Conservation (phyloP, 2,113 vertebrate genomes). For the Thamnaconus septentrionalis region DNA sequence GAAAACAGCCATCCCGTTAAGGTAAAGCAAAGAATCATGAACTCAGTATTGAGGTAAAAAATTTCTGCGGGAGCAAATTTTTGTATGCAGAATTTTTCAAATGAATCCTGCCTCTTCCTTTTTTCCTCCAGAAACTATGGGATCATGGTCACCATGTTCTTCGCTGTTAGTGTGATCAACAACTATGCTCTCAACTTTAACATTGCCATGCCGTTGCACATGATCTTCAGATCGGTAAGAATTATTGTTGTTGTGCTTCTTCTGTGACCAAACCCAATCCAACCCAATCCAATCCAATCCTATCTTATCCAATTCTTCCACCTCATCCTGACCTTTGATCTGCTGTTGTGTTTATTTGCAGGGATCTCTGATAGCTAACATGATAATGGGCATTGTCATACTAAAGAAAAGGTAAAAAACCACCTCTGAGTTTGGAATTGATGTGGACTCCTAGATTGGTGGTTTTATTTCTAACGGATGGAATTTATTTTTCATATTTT, state of each 20-base stretch:
- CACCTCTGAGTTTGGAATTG: neutral
- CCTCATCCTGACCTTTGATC: neutral
- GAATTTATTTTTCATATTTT: neutral
- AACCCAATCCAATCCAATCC: too few species aligned
- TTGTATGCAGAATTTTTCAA: too few species aligned
- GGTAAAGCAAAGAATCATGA: constrained; percentile 66
- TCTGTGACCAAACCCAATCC: too few species aligned
- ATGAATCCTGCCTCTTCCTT: neutral
- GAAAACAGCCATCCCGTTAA: constrained; percentile 85
- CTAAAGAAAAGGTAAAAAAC: constrained; percentile 90
- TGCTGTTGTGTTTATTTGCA: constrained; percentile 54
- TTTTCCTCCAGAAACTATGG: constrained; percentile 82
- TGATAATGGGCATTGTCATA: constrained; percentile 93
- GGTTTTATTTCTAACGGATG: neutral
- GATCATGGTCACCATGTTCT: constrained; percentile 97
- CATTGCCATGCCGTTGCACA: constrained; percentile 95
- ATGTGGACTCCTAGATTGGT: too few species aligned
- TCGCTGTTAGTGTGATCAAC: constrained; percentile 94
- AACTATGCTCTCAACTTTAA: constrained; percentile 97
- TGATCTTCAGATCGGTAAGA: constrained; percentile 99
- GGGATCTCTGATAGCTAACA: constrained; percentile 97
- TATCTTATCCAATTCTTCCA: neutral
- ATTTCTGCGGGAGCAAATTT: neutral
- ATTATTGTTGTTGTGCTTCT: neutral
- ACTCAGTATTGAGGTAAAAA: neutral